phyloP scores from a whole-genome alignment of 1,140 invertebrate species.

The Macrobrachium nipponense region DNA sequence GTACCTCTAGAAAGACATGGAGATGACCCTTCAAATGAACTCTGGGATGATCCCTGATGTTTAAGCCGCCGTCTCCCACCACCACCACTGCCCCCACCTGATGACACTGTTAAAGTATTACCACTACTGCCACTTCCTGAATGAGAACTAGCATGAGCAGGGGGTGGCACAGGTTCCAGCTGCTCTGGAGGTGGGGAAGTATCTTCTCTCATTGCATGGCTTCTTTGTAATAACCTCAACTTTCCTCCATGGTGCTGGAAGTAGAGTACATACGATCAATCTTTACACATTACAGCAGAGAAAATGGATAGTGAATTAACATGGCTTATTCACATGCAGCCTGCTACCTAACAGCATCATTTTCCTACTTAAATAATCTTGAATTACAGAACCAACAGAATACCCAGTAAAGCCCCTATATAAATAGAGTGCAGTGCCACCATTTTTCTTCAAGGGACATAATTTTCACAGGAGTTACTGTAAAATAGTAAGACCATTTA shows the following conservation, averaged over 20 bases:
- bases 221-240: conserved; percentile 85
- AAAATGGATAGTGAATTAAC: background rate
- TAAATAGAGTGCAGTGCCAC: no score
- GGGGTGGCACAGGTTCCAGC: conserved; percentile 66
- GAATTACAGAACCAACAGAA: no score
- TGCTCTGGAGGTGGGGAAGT: conserved; percentile 84
- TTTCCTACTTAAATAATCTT: no score
- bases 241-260: conserved; percentile 52
- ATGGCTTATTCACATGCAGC: background rate
- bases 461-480: no score
- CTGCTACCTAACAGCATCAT: no score
- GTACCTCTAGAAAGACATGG: conserved; percentile 76
- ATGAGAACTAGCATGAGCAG: conserved; percentile 67
- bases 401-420: no score
- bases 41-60: conserved; percentile 76
- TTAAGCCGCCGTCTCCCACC: conserved; percentile 70
- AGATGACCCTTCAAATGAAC: conserved; percentile 74
- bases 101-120: conserved; percentile 46
- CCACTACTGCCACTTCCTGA: conserved; percentile 26
- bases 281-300: background rate
- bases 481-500: no score
- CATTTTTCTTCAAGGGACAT: no score
- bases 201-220: conserved; percentile 89
- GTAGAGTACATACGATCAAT: background rate
- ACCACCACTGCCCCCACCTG: conserved; percentile 17